Conservation (phyloP, 2,113 vertebrate species). For the Tiliqua scincoides region DNA sequence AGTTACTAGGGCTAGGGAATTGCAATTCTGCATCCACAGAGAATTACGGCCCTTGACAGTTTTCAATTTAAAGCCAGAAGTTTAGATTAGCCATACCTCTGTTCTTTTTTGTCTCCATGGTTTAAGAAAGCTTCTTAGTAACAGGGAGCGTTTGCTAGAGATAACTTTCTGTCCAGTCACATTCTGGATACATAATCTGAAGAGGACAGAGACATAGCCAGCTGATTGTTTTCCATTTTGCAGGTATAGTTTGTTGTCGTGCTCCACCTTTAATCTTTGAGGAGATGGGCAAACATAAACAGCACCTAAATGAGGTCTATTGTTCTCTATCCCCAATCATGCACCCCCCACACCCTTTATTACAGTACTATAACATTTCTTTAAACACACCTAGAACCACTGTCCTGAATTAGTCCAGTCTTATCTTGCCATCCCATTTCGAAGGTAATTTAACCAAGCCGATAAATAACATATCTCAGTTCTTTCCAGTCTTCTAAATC, state of each 20-base stretch:
- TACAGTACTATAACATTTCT: background rate
- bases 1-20: background rate
- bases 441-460: slow-evolving; percentile 44
- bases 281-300: background rate
- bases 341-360: slow-evolving; percentile 5
- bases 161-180: background rate
- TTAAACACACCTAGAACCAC: background rate
- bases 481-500: slow-evolving; percentile 31
- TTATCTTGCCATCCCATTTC: background rate
- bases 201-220: fast-evolving
- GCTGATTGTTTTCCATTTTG: background rate
- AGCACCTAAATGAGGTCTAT: slow-evolving; percentile 16
- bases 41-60: background rate
- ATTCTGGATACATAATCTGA: background rate
- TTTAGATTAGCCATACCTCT: background rate
- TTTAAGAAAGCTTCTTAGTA: background rate
- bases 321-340: background rate
- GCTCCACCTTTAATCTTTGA: fast-evolving
- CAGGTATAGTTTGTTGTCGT: background rate
- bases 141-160: background rate
- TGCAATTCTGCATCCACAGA: background rate
- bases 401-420: background rate
- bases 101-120: background rate
- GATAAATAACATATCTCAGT: slow-evolving; percentile 25
- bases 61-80: background rate